These are phyloP conservation scores for Meda fulgida DNA, from an alignment of 2,797 vertebrate genomes.

Conservation along the genomic window DNA sequence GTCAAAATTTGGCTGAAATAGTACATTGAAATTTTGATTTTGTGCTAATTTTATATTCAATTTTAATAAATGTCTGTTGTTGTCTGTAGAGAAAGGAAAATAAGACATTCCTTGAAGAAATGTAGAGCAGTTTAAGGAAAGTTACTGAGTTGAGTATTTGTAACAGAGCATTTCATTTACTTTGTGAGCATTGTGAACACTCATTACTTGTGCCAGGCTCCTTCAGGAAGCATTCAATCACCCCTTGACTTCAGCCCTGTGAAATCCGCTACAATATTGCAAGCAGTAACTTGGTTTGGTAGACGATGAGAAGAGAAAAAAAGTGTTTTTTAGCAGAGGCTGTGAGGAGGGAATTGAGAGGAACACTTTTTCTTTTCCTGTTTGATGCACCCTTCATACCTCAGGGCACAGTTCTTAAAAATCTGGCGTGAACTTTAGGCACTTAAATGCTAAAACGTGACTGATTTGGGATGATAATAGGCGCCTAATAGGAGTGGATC, in stretches of 20 bases:
- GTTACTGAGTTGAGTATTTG: constrained; percentile 83
- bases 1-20: no score
- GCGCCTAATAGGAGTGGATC: constrained; percentile 80
- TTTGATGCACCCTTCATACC: constrained; percentile 75
- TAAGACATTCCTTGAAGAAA: background rate
- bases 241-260: constrained; percentile 65
- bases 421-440: constrained; percentile 79
- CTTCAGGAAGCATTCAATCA: constrained; percentile 74
- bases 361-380: constrained; percentile 56
- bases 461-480: constrained; percentile 84
- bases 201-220: constrained; percentile 80
- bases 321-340: constrained; percentile 26
- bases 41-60: no score
- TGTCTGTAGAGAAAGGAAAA: background rate
- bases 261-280: constrained; percentile 75
- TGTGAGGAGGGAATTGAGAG: constrained; percentile 44
- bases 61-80: constrained; percentile 46
- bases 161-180: constrained; percentile 80
- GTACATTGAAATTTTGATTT: no score
- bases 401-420: constrained; percentile 74
- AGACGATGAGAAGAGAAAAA: constrained; percentile 17
- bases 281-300: constrained; percentile 68
- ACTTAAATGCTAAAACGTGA: constrained; percentile 84
- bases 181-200: constrained; percentile 80
- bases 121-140: constrained; percentile 77